These are phyloP conservation scores for Porites evermanni DNA, from an alignment of 92 coral and sea anemone genomes.

Conservation along the genomic window DNA sequence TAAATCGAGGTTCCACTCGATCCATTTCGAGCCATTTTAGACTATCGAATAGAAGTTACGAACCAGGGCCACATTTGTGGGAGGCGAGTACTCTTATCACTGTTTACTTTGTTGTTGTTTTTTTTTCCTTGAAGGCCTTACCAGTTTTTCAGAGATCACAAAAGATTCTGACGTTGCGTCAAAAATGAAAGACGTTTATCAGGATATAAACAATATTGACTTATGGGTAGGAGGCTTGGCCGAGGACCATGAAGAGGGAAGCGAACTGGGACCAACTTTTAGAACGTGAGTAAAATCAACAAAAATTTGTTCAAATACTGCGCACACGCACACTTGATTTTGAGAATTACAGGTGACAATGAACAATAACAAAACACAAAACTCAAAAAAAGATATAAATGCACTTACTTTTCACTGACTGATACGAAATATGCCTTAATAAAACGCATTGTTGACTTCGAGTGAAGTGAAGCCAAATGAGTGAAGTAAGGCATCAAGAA, in stretches of 20 bases:
- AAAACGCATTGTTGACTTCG: too few species aligned
- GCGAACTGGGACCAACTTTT: conserved; percentile 86
- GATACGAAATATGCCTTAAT: neutral
- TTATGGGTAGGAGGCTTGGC: conserved; percentile 96
- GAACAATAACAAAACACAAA: neutral
- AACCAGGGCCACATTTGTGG: too few species aligned
- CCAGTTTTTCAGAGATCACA: conserved; percentile 66
- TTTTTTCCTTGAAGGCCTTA: neutral
- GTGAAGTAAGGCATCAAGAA: too few species aligned
- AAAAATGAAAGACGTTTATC: conserved; percentile 68
- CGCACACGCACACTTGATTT: too few species aligned
- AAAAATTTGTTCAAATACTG: neutral
- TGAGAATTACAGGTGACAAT: too few species aligned
- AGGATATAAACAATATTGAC: conserved; percentile 77
- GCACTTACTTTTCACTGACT: neutral
- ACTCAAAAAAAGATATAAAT: too few species aligned
- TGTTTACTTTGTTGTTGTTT: too few species aligned
- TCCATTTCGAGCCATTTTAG: too few species aligned
- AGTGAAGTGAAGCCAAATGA: too few species aligned
- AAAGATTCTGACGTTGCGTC: conserved; percentile 53
- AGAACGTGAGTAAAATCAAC: conserved; percentile 65
- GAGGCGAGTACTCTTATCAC: too few species aligned
- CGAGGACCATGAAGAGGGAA: conserved; percentile 84
- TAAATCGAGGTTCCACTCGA: too few species aligned
- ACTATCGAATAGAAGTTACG: too few species aligned